Base-by-base conservation (phyloP, 2,113 vertebrate species). In the Heteronetta atricapilla region DNA sequence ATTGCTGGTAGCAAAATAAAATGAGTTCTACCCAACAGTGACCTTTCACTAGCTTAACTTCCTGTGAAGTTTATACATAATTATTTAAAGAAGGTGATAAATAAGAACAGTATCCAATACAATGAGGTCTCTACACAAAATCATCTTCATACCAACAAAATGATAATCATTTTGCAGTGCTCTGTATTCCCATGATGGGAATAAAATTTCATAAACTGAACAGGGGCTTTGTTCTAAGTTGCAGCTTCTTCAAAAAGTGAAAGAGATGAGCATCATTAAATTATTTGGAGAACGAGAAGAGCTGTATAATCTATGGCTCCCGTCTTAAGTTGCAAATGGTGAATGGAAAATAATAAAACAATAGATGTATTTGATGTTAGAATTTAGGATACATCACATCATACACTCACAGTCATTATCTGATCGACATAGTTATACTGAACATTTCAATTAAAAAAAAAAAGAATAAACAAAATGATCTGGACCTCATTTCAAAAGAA, bases 31-130 rank as follows among this genome's bases (percentile, higher is more conserved):
- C 20, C 33, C 58, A 82, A 28, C 44, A 53, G 34, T 66, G 60
- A 89, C 67, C 55, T 81, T 85, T 87, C 67, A 60, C 28, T n/a
- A 46, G 56, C 29, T 88, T 82, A 89, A 50, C 50, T 67, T 89
- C 38, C 55, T 59, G 29, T 34, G 50, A 94, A 69, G 13, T 52
- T 46, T 59, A 0, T 1, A 36, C 33, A 33, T 80, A 86, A 77
- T 59, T 77, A 59, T 76, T 68, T 93, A 62, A 92, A 86, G 64
- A 73, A 56, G n/a, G 29, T 74, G 63, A 94, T 67, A 89, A 88
- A 44, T 64, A 94, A 94, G 60, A 38, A 40, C 28, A 56, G 23
- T 7, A 74, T 62, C 44, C 55, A 70, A 69, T 66, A 16, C 25
- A 58, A 33, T 31, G 31, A 63, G 44, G 50, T 75, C 72, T 59